Evolutionary conservation across 2,113 vertebrate species (phyloP).

Genomic region (Orycteropus afer): DNA sequence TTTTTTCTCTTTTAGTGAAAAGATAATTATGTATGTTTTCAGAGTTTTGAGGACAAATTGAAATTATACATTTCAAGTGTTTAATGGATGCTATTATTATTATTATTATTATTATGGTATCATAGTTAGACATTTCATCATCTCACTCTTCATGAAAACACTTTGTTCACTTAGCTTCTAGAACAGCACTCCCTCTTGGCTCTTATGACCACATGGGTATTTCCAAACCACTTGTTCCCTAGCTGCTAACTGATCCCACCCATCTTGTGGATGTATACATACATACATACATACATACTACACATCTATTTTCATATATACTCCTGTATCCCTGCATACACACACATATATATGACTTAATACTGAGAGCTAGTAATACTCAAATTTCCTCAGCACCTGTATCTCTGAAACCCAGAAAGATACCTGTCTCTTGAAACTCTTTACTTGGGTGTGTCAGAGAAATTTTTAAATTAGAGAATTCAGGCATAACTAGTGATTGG

Average conservation of each 20-base stretch:
- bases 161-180: neutral
- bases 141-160: neutral
- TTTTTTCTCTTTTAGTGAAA: neutral
- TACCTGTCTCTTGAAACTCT: neutral
- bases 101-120: neutral
- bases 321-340: no score
- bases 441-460: neutral
- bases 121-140: neutral
- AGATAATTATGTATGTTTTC: neutral
- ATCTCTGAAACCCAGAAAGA: neutral
- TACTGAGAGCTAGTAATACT: neutral
- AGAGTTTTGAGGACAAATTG: neutral
- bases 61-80: neutral
- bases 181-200: neutral
- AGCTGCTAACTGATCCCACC: neutral
- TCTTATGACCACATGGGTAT: neutral
- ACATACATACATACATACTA: no score
- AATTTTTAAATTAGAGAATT: neutral
- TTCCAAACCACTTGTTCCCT: neutral
- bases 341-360: no score
- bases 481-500: neutral
- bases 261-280: no score
- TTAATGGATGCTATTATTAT: neutral
- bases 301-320: no score
- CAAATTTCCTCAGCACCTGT: neutral